Base-by-base conservation (phyloP, 2,113 vertebrate species). In the Phrynocephalus versicolor region DNA sequence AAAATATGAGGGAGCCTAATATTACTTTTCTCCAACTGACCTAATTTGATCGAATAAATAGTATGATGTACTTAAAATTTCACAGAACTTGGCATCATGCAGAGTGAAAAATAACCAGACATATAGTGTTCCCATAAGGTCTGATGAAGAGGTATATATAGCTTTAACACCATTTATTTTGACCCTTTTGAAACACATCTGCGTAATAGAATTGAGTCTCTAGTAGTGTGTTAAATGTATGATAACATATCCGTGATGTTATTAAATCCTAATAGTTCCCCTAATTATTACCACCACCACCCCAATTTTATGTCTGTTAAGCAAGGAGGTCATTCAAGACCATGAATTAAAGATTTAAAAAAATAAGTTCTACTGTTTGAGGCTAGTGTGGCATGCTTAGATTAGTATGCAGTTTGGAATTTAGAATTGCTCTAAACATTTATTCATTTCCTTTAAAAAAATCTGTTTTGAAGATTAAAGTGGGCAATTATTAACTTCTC, bases 401-500 rank as follows among this genome's bases (percentile, higher is more conserved):
- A 84, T 57, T 79, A 30, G 0, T 12, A 0, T 57, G 15, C 23
- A 65, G 15, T 72, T 74, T 74, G 16, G 30, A 64, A 62, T 51
- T 45, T 35, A 84, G 16, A 76, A 81, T 85, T 58, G 7, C 0
- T 3, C 76, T 65, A 0, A 73, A 81, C 33, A 0, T 6, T 60
- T 3, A 13, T 75, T 83, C 0, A 0, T 39, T 55, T 65, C 37
- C 62, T 18, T 74, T 65, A 89, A 84, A 25, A 65, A 82, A 83
- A 65, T 87, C 62, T 65, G 81, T 1, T 75, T 90, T 81, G 87
- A 41, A 27, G 88, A 0, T 16, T 79, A 83, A 92, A 92, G 81
- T 88, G 88, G 0, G 0, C 84, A 89, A 83, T 77, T 94, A 78
- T 73, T 84, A 51, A 87, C 78, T 57, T 92, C 86, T 79, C 93